These are phyloP conservation scores for Drosophila antonietae DNA, from an alignment of 2,888 invertebrate species.

Conservation along the genomic window DNA sequence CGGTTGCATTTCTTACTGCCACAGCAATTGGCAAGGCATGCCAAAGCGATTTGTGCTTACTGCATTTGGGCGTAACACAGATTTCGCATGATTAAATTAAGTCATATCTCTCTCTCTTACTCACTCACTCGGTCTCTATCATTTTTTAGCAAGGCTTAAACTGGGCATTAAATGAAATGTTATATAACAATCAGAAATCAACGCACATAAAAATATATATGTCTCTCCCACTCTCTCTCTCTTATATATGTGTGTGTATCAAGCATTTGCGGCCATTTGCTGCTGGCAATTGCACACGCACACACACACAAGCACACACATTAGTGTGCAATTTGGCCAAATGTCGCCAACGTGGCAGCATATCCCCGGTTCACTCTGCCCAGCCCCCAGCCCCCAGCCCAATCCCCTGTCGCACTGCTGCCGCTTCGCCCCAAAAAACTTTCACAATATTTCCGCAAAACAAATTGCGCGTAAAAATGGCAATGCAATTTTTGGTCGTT, in stretches of 20 bases:
- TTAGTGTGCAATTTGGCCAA: slow-evolving; percentile 79
- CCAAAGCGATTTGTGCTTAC: slow-evolving; percentile 74
- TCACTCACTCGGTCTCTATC: slow-evolving; percentile 37
- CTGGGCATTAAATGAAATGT: slow-evolving; percentile 73
- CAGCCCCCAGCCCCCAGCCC: neutral
- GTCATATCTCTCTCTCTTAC: slow-evolving; percentile 40
- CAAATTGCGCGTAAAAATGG: slow-evolving; percentile 80
- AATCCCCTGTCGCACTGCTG: neutral
- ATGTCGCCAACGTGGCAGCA: slow-evolving; percentile 77
- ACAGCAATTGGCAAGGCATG: slow-evolving; percentile 51
- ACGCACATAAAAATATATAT: slow-evolving; percentile 67
- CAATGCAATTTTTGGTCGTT: slow-evolving; percentile 81
- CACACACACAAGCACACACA: slow-evolving; percentile 46
- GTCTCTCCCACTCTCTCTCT: slow-evolving; percentile 6
- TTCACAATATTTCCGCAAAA: slow-evolving; percentile 78
- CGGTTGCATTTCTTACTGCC: slow-evolving; percentile 42
- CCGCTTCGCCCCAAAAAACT: slow-evolving; percentile 60
- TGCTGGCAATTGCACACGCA: slow-evolving; percentile 64
- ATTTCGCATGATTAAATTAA: slow-evolving; percentile 71
- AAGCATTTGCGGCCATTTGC: slow-evolving; percentile 74
- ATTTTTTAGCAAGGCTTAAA: slow-evolving; percentile 31
- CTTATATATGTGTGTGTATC: slow-evolving; percentile 23
- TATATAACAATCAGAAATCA: slow-evolving; percentile 78
- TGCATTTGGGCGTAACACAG: slow-evolving; percentile 71
- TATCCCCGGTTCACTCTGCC: slow-evolving; percentile 44